Percentiles rank a stretch among this genome's conserved stretches.
phyloP scores from a whole-genome alignment of 2,888 invertebrate genomes.

The Spisula solida region DNA sequence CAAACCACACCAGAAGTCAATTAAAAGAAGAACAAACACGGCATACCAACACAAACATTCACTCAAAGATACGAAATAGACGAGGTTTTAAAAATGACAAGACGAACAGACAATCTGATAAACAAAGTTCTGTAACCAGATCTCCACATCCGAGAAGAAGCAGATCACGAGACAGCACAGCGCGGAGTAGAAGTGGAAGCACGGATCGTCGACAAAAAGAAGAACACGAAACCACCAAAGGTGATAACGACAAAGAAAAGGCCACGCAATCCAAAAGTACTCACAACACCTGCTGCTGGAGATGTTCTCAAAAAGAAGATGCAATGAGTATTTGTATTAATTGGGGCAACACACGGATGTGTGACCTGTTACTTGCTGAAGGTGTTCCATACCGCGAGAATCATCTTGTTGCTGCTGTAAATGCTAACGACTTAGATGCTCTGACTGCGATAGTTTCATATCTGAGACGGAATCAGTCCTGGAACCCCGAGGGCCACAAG shows the following conservation, averaged over 20 bases:
- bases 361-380: constrained; percentile 47
- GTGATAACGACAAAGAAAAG: neutral
- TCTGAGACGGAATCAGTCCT: constrained; percentile 46
- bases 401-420: constrained; percentile 60
- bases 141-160: neutral
- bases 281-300: constrained; percentile 55
- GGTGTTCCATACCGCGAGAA: constrained; percentile 56
- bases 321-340: constrained; percentile 63
- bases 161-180: neutral
- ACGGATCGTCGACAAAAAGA: neutral
- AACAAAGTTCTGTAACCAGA: neutral
- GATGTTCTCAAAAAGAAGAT: constrained; percentile 63
- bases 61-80: neutral
- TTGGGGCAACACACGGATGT: constrained; percentile 57
- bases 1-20: neutral
- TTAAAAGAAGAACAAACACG: neutral
- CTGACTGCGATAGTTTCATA: constrained; percentile 49
- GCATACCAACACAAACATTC: neutral
- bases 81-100: neutral
- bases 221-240: neutral
- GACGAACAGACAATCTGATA: neutral
- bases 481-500: constrained; percentile 30
- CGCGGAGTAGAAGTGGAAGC: neutral
- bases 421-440: constrained; percentile 53
- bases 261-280: neutral